Conservation (phyloP, 35 echinoderm and acorn worm species). For the Diadema setosum region DNA sequence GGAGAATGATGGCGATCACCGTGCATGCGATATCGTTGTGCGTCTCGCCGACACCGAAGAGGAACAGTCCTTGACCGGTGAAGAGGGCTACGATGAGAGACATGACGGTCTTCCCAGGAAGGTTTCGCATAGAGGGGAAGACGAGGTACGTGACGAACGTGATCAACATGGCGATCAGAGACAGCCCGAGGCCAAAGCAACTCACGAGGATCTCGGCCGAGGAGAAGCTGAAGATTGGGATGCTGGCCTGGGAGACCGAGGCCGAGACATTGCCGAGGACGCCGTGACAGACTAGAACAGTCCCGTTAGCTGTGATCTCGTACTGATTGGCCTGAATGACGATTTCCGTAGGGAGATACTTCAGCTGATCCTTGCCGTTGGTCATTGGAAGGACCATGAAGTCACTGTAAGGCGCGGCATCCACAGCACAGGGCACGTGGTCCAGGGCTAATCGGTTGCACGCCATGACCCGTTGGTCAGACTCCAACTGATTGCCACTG, state of each 20-base stretch:
- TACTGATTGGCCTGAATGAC: background rate
- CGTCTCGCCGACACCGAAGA: conserved; percentile 23
- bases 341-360: background rate
- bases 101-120: conserved; percentile 64
- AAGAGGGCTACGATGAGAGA: conserved; percentile 54
- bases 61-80: conserved; percentile 32
- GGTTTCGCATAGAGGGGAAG: conserved; percentile 40
- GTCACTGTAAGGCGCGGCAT: conserved; percentile 11
- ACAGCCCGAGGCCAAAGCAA: conserved; percentile 20
- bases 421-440: background rate
- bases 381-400: background rate
- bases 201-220: background rate
- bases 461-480: background rate
- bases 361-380: background rate
- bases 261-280: background rate
- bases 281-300: background rate
- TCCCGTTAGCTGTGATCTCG: conserved; percentile 1
- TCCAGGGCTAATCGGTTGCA: background rate
- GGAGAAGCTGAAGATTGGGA: background rate
- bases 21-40: conserved; percentile 22
- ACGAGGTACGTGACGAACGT: conserved; percentile 45
- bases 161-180: conserved; percentile 4
- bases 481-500: background rate
- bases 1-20: conserved; percentile 24
- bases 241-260: background rate